Evolutionary conservation across 2,888 invertebrate genomes (phyloP).

Genomic region (Therioaphis trifolii): DNA sequence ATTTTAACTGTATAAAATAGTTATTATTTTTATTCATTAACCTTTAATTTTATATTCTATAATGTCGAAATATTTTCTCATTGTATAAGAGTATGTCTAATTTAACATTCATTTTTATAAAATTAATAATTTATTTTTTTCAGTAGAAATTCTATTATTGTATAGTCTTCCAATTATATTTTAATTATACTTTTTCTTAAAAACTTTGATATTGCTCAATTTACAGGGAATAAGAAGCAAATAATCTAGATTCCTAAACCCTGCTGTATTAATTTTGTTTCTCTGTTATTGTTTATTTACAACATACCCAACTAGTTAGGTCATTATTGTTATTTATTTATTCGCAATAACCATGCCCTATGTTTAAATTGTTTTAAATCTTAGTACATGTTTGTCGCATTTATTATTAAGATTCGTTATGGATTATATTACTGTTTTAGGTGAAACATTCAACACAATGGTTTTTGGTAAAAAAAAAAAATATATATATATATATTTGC

Average conservation of each 20-base stretch:
- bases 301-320: background rate
- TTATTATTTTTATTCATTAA: slow-evolving; percentile 8
- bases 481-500: background rate
- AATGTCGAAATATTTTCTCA: background rate
- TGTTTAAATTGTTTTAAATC: slow-evolving; percentile 21
- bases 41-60: background rate
- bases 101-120: background rate
- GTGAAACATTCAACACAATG: background rate
- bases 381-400: slow-evolving; percentile 28
- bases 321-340: slow-evolving; percentile 13
- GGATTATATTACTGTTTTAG: slow-evolving; percentile 8
- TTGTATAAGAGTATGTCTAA: background rate
- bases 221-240: background rate
- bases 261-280: slow-evolving; percentile 2
- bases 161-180: slow-evolving; percentile 43
- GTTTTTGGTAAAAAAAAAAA: slow-evolving; percentile 34
- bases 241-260: background rate
- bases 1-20: slow-evolving; percentile 21
- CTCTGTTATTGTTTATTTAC: background rate
- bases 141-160: background rate
- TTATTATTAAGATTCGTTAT: background rate
- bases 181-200: slow-evolving; percentile 14
- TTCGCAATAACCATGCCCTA: slow-evolving; percentile 27
- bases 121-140: background rate
- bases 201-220: slow-evolving; percentile 41